Conservation (phyloP, 2,888 invertebrate species). For the Lithophane socia region DNA sequence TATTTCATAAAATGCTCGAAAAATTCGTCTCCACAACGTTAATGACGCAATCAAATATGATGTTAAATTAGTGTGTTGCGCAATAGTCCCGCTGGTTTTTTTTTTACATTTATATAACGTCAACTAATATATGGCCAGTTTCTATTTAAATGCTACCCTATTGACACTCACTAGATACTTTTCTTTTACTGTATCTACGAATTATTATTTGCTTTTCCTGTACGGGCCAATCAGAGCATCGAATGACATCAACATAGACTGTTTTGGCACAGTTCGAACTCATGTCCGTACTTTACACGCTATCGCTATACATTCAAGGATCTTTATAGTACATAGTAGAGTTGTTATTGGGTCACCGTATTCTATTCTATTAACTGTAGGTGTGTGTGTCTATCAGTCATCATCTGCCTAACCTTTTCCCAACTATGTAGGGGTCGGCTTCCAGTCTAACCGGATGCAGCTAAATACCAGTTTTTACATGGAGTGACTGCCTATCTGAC, state of each 20-base stretch:
- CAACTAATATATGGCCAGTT: background rate
- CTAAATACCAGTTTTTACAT: no score
- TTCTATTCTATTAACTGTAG: no score
- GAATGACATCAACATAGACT: conserved; percentile 49
- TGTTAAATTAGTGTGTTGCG: no score
- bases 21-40: no score
- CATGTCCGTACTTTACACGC: conserved; percentile 58
- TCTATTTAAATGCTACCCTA: background rate
- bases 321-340: conserved; percentile 66
- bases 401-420: no score
- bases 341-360: conserved; percentile 65
- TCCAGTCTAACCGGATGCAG: no score
- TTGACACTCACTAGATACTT: background rate
- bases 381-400: no score
- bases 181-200: background rate
- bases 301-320: conserved; percentile 60
- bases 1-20: no score
- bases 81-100: no score
- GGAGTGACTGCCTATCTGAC: no score
- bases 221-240: background rate
- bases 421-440: no score
- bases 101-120: background rate
- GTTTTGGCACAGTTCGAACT: conserved; percentile 62
- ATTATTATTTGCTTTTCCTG: conserved; percentile 34
- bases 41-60: no score